phyloP scores from a whole-genome alignment of 2,113 vertebrate species.

The Neogale vison region DNA sequence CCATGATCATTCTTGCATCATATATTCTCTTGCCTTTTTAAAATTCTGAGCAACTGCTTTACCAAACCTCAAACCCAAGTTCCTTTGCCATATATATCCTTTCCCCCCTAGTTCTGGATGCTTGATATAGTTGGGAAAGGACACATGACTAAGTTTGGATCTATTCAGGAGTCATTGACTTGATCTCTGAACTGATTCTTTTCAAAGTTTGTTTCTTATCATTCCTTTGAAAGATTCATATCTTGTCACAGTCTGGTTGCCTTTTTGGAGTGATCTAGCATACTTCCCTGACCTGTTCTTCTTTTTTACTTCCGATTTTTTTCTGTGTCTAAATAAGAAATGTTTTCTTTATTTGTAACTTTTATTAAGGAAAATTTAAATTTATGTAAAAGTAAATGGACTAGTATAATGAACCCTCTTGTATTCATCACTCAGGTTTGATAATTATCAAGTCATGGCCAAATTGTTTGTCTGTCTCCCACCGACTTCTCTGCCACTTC shows the following conservation, averaged over 20 bases:
- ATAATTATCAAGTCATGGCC: background rate
- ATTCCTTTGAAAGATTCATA: background rate
- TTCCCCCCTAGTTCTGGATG: background rate
- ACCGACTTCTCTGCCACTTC: background rate
- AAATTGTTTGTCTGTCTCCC: background rate
- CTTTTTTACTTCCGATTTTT: background rate
- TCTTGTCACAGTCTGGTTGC: background rate
- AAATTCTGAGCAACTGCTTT: background rate
- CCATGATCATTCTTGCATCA: background rate
- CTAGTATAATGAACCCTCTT: background rate
- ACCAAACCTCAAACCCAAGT: background rate
- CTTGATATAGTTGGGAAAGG: background rate
- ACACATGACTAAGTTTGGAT: background rate
- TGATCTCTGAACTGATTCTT: background rate
- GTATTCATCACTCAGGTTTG: background rate
- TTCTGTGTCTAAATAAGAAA: background rate
- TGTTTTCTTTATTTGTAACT: constrained; percentile 21
- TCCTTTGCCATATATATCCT: background rate
- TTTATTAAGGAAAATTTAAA: background rate
- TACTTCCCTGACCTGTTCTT: background rate
- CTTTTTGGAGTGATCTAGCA: background rate
- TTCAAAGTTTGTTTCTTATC: background rate
- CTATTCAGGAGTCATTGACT: background rate
- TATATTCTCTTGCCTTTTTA: background rate
- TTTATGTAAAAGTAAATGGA: background rate